phyloP scores from a whole-genome alignment of 1,140 invertebrate species.

The Zaprionus nigranus region DNA sequence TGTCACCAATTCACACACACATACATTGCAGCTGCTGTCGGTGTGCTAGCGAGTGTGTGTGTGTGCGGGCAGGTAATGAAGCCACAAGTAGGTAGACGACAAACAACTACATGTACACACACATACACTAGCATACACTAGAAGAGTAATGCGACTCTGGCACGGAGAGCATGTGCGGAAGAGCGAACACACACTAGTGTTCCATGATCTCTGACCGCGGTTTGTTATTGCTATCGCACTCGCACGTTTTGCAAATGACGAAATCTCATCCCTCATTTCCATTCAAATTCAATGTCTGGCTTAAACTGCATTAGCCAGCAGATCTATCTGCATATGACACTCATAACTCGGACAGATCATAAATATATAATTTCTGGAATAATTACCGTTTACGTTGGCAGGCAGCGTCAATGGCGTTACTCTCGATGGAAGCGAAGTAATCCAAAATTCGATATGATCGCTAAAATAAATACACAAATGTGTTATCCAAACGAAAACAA shows the following conservation, averaged over 20 bases:
- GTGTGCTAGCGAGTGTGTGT: slow-evolving; percentile 14
- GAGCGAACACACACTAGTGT: slow-evolving; percentile 26
- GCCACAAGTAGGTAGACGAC: slow-evolving; percentile 65
- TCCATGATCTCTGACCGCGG: slow-evolving; percentile 22
- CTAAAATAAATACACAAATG: slow-evolving; percentile 73
- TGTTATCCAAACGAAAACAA: slow-evolving; percentile 55
- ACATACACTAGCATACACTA: slow-evolving; percentile 4
- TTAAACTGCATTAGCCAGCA: slow-evolving; percentile 44
- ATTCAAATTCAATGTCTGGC: slow-evolving; percentile 58
- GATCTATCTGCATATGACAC: slow-evolving; percentile 16
- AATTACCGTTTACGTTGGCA: slow-evolving; percentile 55
- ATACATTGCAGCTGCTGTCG: slow-evolving; percentile 34
- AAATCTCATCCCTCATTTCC: slow-evolving; percentile 66
- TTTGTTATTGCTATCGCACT: slow-evolving; percentile 56
- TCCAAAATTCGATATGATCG: slow-evolving; percentile 59
- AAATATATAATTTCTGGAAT: neutral
- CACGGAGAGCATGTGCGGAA: slow-evolving; percentile 35
- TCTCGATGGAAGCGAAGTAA: slow-evolving; percentile 54
- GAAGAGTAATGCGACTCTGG: slow-evolving; percentile 41
- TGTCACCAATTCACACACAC: slow-evolving; percentile 53
- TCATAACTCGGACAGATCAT: neutral
- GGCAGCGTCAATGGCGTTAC: slow-evolving; percentile 47
- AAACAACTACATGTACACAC: slow-evolving; percentile 33
- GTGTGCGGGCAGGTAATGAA: slow-evolving; percentile 60
- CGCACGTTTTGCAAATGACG: slow-evolving; percentile 43